Percentiles rank a stretch among this genome's conserved stretches.
These are phyloP conservation scores for Peromyscus attwateri DNA, from an alignment of 2,797 vertebrate species.

Conservation along the genomic window DNA sequence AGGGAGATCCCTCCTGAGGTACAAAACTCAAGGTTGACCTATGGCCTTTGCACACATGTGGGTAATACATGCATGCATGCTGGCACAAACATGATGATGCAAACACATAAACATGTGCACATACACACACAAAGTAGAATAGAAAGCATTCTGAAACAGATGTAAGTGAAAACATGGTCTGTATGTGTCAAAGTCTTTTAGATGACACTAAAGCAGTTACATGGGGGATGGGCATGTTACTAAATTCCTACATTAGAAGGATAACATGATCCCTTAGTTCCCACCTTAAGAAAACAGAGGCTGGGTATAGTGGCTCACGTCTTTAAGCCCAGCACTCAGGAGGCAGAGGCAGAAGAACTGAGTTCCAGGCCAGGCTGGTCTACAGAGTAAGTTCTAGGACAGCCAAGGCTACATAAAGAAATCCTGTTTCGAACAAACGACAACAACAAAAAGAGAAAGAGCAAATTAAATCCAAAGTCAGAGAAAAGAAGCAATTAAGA, in stretches of 20 bases:
- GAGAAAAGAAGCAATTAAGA: background rate
- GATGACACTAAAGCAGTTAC: background rate
- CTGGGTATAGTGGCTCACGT: too few relatives aligned
- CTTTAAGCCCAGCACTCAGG: background rate
- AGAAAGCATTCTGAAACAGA: background rate
- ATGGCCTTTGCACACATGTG: too few relatives aligned
- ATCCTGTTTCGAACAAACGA: background rate
- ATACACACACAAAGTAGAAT: background rate
- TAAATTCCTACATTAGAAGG: background rate
- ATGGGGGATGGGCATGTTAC: background rate
- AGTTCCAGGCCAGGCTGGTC: background rate
- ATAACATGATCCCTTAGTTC: background rate
- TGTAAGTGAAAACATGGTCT: constrained; percentile 21
- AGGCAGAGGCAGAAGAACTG: background rate
- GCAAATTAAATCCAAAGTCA: constrained; percentile 23
- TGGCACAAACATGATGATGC: background rate
- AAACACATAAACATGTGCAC: background rate
- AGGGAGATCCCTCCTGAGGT: too few relatives aligned
- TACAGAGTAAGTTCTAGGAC: background rate
- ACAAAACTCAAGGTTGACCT: background rate
- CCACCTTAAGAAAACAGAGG: background rate
- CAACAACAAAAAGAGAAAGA: background rate
- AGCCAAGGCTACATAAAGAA: background rate
- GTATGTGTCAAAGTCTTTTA: background rate
- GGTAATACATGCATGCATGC: background rate